Percentiles rank a stretch among this genome's conserved stretches.
Conservation (phyloP, 2,113 vertebrate species). For the Paedocypris sp. region DNA sequence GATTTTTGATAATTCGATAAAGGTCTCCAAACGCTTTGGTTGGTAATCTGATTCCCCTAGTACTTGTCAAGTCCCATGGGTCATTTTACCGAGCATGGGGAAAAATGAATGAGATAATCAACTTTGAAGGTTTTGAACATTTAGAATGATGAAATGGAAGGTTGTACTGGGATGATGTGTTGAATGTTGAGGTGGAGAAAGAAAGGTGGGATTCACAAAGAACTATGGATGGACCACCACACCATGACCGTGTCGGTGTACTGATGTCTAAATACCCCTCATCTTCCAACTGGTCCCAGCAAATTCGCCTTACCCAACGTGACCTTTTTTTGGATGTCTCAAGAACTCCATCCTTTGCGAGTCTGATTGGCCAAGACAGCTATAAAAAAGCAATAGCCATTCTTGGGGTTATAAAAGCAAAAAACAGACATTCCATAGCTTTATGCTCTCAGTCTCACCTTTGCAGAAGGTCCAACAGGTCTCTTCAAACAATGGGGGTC, state of each 20-base stretch:
- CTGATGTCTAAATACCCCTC: not conserved
- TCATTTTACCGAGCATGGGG: constrained; percentile 44
- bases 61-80: constrained; percentile 47
- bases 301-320: too few species aligned
- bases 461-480: constrained; percentile 12
- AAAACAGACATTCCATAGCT: too few species aligned
- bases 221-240: not conserved
- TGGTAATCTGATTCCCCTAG: constrained; percentile 57
- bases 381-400: not conserved
- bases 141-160: constrained; percentile 53
- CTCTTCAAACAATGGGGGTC: not conserved
- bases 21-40: too few species aligned
- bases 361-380: not conserved
- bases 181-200: constrained; percentile 28
- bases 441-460: constrained; percentile 15
- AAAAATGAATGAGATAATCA: constrained; percentile 49
- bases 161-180: constrained; percentile 23
- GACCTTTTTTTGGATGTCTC: too few species aligned
- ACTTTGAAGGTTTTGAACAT: constrained; percentile 50
- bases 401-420: too few species aligned
- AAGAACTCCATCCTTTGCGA: too few species aligned
- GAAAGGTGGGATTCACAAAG: constrained; percentile 28
- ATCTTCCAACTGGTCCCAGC: too few species aligned
- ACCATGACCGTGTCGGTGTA: too few species aligned
- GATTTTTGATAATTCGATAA: too few species aligned